Evolutionary conservation across 2,113 vertebrate genomes (phyloP).

Genomic region (Datnioides undecimradiatus): DNA sequence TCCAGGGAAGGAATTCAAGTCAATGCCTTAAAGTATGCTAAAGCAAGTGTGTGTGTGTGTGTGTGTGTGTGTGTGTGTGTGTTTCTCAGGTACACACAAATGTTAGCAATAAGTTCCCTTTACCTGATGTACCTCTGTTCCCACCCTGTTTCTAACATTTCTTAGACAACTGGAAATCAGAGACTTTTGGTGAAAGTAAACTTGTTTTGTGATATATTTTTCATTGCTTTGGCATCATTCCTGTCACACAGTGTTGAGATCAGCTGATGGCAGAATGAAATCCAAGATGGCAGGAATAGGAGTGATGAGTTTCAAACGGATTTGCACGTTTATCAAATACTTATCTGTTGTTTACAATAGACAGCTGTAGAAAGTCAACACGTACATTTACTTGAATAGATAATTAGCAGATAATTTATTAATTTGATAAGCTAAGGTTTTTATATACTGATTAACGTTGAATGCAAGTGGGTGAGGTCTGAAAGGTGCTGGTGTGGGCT

Average conservation of each 20-base stretch:
- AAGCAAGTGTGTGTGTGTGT: background rate
- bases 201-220: background rate
- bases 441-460: too few relatives aligned
- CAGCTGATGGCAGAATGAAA: background rate
- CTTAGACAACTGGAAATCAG: background rate
- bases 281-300: background rate
- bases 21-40: background rate
- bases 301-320: background rate
- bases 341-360: too few relatives aligned
- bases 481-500: too few relatives aligned
- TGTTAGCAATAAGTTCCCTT: background rate
- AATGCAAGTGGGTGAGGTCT: too few relatives aligned
- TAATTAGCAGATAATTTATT: too few relatives aligned
- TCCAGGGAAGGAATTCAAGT: conserved; percentile 28
- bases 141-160: background rate
- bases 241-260: background rate
- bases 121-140: background rate
- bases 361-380: background rate
- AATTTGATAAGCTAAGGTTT: too few relatives aligned
- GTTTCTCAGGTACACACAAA: background rate
- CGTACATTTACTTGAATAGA: too few relatives aligned
- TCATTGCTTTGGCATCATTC: background rate
- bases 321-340: too few relatives aligned
- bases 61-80: background rate
- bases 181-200: background rate